Percentiles rank a stretch among this genome's conserved stretches.
phyloP scores from a whole-genome alignment of 2,888 invertebrate genomes.

The Scotopteryx bipunctaria region DNA sequence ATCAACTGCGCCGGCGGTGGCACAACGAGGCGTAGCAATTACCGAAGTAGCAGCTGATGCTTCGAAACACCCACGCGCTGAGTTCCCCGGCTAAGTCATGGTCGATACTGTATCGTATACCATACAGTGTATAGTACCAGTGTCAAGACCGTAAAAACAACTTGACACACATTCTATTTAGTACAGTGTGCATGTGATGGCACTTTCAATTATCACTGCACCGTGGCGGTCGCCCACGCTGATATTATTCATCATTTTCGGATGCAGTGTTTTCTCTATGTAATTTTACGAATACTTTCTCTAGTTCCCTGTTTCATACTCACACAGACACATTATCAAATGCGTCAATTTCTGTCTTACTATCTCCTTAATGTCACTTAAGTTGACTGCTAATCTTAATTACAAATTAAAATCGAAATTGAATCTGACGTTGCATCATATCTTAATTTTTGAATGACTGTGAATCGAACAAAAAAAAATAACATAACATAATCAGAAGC shows the following conservation, averaged over 20 bases:
- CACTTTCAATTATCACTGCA: conserved; percentile 79
- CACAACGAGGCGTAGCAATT: not conserved
- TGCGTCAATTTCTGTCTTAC: conserved; percentile 60
- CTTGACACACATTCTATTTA: conserved; percentile 75
- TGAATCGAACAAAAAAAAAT: conserved; percentile 24
- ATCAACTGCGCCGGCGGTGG: not conserved
- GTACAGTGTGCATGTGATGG: conserved; percentile 72
- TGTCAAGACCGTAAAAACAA: conserved; percentile 73
- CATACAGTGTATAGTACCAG: conserved; percentile 52
- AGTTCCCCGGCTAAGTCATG: conserved; percentile 58
- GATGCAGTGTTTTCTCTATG: conserved; percentile 65
- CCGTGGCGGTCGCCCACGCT: conserved; percentile 58
- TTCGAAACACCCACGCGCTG: conserved; percentile 23
- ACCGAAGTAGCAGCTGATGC: conserved; percentile 13
- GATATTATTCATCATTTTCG: conserved; percentile 64
- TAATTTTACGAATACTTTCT: conserved; percentile 70
- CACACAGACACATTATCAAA: conserved; percentile 56
- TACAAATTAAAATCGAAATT: conserved; percentile 62
- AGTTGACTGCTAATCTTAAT: conserved; percentile 67
- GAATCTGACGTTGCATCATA: conserved; percentile 63
- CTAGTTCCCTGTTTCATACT: conserved; percentile 61
- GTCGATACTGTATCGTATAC: conserved; percentile 61
- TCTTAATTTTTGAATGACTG: conserved; percentile 54
- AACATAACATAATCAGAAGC: conserved; percentile 31
- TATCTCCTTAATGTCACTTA: conserved; percentile 64